phyloP scores from a whole-genome alignment of 2,888 invertebrate genomes.

The Penaeus monodon region DNA sequence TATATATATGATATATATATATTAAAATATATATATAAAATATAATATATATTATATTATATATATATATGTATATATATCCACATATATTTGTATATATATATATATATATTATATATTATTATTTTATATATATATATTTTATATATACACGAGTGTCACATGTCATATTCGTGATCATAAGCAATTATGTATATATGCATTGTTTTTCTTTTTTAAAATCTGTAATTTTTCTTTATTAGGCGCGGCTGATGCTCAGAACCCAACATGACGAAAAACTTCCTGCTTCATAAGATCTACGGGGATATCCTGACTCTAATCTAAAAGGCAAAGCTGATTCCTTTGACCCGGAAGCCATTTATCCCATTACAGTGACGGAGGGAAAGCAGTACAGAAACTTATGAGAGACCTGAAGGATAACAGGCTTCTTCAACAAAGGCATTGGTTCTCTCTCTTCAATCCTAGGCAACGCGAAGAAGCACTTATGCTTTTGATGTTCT shows the following conservation, averaged over 20 bases:
- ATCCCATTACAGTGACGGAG: constrained; percentile 15
- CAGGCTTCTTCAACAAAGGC: constrained; percentile 21
- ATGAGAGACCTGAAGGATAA: constrained; percentile 16
- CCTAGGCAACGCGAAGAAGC: constrained; percentile 63
- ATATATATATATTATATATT: too few species aligned
- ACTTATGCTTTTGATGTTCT: constrained; percentile 66
- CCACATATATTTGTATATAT: too few species aligned
- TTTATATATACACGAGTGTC: too few species aligned
- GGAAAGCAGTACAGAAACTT: constrained; percentile 19
- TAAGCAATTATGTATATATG: too few species aligned
- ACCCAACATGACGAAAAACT: constrained; percentile 40
- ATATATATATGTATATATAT: too few species aligned
- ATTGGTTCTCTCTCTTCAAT: constrained; percentile 66
- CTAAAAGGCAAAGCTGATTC: constrained; percentile 5
- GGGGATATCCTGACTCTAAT: constrained; percentile 19
- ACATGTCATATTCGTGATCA: too few species aligned
- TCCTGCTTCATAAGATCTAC: constrained; percentile 23
- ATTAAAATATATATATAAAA: too few species aligned
- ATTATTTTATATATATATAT: too few species aligned
- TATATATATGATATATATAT: too few species aligned
- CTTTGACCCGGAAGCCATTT: constrained; percentile 8
- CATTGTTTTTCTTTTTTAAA: too few species aligned
- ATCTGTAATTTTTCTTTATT: too few species aligned
- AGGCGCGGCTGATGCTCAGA: background rate
- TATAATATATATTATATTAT: too few species aligned